Conservation (phyloP, 2,113 vertebrate genomes). For the Galbula dea region DNA sequence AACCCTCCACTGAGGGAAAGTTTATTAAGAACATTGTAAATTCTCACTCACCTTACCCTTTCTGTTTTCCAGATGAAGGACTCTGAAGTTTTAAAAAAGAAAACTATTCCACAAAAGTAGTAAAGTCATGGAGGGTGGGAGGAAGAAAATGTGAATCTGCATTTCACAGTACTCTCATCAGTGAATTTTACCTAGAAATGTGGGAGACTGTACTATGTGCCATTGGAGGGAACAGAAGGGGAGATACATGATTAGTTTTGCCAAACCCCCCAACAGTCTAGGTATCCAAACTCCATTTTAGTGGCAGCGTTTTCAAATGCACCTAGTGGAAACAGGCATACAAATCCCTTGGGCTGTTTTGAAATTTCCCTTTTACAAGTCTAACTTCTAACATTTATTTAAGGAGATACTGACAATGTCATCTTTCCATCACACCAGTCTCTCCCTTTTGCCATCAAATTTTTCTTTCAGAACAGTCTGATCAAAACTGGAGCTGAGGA, state of each 20-base stretch:
- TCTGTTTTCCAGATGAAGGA: slow-evolving; percentile 10
- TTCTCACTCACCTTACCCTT: not conserved
- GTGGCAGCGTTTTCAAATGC: slow-evolving; percentile 10
- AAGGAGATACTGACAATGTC: not conserved
- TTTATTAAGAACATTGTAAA: slow-evolving; percentile 23
- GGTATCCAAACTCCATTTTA: not conserved
- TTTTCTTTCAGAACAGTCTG: not conserved
- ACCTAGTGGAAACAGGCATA: not conserved
- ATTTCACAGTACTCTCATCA: slow-evolving; percentile 12
- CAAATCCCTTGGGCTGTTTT: not conserved
- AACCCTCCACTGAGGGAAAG: not conserved
- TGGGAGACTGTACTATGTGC: not conserved
- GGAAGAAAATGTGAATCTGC: not conserved
- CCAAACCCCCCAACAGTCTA: not conserved
- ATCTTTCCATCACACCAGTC: not conserved
- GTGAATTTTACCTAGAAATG: not conserved
- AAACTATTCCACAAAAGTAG: not conserved
- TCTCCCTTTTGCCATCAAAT: not conserved
- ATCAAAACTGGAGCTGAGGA: slow-evolving; percentile 23
- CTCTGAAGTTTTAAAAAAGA: not conserved
- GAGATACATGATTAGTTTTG: not conserved
- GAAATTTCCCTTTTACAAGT: not conserved
- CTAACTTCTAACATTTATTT: not conserved
- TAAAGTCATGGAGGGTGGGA: not conserved
- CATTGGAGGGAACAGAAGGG: not conserved